Base-by-base conservation (phyloP, 2,113 vertebrate genomes). In the Tor tambroides region DNA sequence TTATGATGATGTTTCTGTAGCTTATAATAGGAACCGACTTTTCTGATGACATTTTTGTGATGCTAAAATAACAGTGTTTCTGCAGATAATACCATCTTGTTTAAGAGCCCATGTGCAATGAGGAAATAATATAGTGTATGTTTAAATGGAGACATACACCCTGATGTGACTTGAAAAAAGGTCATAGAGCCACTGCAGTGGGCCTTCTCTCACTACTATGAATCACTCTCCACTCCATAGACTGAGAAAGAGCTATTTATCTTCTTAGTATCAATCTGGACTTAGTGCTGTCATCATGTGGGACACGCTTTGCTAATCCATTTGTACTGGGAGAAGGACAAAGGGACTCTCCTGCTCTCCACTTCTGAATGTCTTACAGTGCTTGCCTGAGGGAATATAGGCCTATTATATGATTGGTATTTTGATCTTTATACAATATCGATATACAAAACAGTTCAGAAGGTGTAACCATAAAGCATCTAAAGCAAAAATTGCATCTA, bases 191-290 rank as follows among this genome's bases (percentile, higher is more conserved):
- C 75, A 38, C 59, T 82, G 69, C 15, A 23, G 23, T 77, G 21
- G 79, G 80, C 14, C 67, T 83, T 72, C 61, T 79, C 87, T 90
- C 91, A 76, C 92, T 91, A 46, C 89, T 88, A 84, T 74, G 89
- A 88, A 92, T 93, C 91, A 92, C 46, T 80, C 83, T 77, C 67
- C 84, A 86, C 88, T 93, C 91, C 86, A 92, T 76, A 89, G 87
- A 87, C 88, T 69, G 90, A 92, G 84, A 88, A 77, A 91, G 87
- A 92, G 84, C 87, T 81, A 92, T 93, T 96, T 95, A 96, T 95
- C 96, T 95, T 92, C 94, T 97, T 96, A 97, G 93, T 91, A 92
- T 94, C 95, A 96, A 95, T 96, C 95, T 96, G 94, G 93, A 92
- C 87, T 96, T 94, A 94, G 91, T 89, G 91, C 87, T 91, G 94